Conservation (phyloP, 1,140 invertebrate species). For the Atta cephalotes region DNA sequence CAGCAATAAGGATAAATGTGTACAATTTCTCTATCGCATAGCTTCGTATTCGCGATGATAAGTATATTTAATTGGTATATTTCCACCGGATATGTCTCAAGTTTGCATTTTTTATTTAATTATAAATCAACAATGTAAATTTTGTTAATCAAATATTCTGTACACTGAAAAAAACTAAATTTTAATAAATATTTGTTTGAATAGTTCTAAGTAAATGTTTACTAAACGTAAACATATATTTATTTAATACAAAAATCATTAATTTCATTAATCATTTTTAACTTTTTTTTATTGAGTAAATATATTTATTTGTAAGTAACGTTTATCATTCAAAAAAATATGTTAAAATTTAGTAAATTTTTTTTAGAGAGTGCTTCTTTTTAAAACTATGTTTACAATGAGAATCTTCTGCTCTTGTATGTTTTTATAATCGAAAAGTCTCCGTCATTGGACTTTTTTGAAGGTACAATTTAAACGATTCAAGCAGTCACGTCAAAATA, state of each 20-base stretch:
- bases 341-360: too few relatives aligned
- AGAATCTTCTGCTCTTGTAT: not conserved
- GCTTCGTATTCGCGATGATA: constrained; percentile 3
- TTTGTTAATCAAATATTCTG: not conserved
- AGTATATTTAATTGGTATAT: constrained; percentile 5
- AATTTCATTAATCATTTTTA: too few relatives aligned
- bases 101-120: not conserved
- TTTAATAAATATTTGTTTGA: too few relatives aligned
- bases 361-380: not conserved
- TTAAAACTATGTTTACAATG: not conserved
- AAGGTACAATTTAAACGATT: too few relatives aligned
- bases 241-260: too few relatives aligned
- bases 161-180: not conserved
- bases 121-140: not conserved
- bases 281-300: too few relatives aligned
- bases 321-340: too few relatives aligned
- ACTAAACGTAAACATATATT: too few relatives aligned
- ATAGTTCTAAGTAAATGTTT: too few relatives aligned
- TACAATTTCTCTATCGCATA: not conserved
- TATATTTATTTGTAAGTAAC: too few relatives aligned
- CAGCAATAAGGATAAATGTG: constrained; percentile 25
- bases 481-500: too few relatives aligned
- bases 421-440: not conserved
- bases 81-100: not conserved
- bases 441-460: not conserved